These are phyloP conservation scores for Drosophila sturtevanti DNA, from an alignment of 1,140 invertebrate species.

Conservation along the genomic window DNA sequence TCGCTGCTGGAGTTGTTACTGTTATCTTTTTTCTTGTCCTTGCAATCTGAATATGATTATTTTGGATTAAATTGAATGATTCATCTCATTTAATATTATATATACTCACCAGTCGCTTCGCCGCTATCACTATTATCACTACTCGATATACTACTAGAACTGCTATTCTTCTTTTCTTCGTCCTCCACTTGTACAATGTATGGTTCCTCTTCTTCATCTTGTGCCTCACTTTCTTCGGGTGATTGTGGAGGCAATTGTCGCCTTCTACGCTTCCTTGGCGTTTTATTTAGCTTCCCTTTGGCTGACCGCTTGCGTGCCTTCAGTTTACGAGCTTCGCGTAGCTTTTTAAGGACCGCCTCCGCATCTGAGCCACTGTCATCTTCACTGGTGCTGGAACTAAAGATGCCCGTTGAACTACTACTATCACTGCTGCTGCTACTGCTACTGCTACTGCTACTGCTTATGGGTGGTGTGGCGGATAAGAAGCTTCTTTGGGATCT, in stretches of 20 bases:
- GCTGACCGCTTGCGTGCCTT: conserved; percentile 21
- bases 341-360: conserved; percentile 16
- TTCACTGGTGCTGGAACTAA: conserved; percentile 19
- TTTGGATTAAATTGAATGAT: not conserved
- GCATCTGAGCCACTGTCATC: conserved; percentile 21
- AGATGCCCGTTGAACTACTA: conserved; percentile 21
- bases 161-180: conserved; percentile 13
- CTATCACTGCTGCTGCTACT: conserved; percentile 24
- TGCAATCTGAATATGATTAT: not conserved
- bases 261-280: conserved; percentile 36
- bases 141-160: conserved; percentile 36
- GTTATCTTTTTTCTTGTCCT: conserved; percentile 6
- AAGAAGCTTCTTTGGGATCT: conserved; percentile 17
- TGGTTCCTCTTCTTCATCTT: not conserved
- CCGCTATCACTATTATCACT: conserved; percentile 35
- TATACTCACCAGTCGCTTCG: conserved; percentile 20
- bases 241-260: conserved; percentile 2
- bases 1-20: conserved; percentile 28
- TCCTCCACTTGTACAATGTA: not conserved
- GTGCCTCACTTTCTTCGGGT: not conserved
- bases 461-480: conserved; percentile 2
- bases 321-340: conserved; percentile 23
- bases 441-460: conserved; percentile 17
- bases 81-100: not conserved
- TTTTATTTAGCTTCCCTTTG: not conserved